Conservation (phyloP, 35 echinoderm and acorn worm species). For the Amphiura filiformis region DNA sequence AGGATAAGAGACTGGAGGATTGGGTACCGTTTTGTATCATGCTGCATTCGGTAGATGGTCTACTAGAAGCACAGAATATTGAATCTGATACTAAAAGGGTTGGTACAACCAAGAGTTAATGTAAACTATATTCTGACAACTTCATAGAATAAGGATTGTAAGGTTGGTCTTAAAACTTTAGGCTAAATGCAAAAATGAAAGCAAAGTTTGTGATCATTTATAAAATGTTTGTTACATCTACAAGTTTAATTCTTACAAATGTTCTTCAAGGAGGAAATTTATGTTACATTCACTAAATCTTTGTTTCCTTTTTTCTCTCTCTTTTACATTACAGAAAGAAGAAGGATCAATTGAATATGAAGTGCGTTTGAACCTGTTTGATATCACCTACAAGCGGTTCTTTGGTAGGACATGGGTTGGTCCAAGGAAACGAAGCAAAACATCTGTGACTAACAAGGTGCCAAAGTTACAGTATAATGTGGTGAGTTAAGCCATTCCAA, state of each 20-base stretch:
- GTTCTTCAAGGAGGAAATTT: background rate
- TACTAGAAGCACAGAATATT: background rate
- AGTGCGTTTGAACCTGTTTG: conserved; percentile 75
- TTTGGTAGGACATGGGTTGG: conserved; percentile 92
- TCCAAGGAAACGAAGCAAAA: conserved; percentile 53
- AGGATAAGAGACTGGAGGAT: conserved; percentile 3
- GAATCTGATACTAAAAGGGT: background rate
- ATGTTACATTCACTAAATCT: background rate
- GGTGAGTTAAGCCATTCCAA: conserved; percentile 16
- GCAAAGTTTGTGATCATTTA: background rate
- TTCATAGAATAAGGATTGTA: background rate
- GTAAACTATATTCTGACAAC: background rate
- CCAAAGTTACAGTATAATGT: background rate
- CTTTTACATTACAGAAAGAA: conserved; percentile 44
- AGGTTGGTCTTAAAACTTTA: too few relatives aligned
- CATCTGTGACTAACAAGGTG: conserved; percentile 3
- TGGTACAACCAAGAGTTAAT: background rate
- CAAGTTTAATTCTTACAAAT: background rate
- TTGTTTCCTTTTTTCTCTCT: background rate
- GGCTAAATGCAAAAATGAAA: background rate
- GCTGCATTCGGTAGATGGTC: conserved; percentile 26
- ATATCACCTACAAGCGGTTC: conserved; percentile 85
- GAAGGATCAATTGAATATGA: conserved; percentile 69
- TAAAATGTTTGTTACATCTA: background rate
- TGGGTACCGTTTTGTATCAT: conserved; percentile 43